Evolutionary conservation across 1,140 invertebrate species (phyloP).

Genomic region (Maniola jurtina): DNA sequence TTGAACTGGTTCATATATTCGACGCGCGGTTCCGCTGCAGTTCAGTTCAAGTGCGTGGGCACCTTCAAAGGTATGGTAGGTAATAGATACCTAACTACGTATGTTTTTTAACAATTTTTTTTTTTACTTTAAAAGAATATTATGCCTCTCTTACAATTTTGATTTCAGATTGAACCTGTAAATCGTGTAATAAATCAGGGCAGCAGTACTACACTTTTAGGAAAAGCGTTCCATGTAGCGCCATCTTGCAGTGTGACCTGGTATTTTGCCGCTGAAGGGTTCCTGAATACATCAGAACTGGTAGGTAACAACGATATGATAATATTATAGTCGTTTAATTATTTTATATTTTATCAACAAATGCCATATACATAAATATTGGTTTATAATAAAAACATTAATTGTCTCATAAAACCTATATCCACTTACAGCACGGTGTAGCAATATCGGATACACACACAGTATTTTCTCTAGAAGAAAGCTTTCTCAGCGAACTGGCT

Average conservation of each 20-base stretch:
- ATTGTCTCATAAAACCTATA: neutral
- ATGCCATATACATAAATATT: no score
- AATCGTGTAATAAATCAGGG: constrained; percentile 34
- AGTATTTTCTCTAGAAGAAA: constrained; percentile 49
- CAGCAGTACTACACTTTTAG: constrained; percentile 23
- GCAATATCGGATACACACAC: constrained; percentile 37
- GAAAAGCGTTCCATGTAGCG: constrained; percentile 37
- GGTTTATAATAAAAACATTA: no score
- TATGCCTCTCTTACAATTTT: neutral
- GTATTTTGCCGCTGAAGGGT: constrained; percentile 38
- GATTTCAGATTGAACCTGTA: constrained; percentile 35
- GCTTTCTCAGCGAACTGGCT: constrained; percentile 45
- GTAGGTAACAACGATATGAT: neutral
- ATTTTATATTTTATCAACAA: neutral
- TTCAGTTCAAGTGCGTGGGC: no score
- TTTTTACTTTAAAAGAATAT: no score
- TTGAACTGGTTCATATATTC: neutral
- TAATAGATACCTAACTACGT: no score
- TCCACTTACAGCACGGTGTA: constrained; percentile 35
- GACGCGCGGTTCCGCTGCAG: no score
- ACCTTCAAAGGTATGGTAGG: no score
- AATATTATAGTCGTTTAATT: no score
- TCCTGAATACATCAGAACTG: neutral
- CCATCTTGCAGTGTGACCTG: constrained; percentile 42
- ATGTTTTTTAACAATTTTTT: no score